Base-by-base conservation (phyloP, 2,888 invertebrate genomes). In the Chymomyza caudatula region DNA sequence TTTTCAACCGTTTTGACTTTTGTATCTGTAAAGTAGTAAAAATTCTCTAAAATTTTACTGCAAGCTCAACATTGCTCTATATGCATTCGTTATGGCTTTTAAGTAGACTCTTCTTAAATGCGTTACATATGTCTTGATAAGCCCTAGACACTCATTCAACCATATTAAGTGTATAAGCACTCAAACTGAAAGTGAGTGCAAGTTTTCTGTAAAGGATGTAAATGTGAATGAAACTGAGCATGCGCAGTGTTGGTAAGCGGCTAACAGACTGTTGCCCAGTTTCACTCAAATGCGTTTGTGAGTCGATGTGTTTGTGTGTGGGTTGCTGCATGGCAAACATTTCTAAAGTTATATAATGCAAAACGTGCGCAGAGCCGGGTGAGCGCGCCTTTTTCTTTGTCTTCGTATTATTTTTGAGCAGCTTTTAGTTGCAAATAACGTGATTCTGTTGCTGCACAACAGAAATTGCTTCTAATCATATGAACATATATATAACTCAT, bases 161-260 rank as follows among this genome's bases (percentile, higher is more conserved):
- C 3, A 37, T 2, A 11, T 37, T 1, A 2, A 37, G 29, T 4
- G 29, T 37, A 37, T 37, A 13, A 37, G 11, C 2, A 37, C 29
- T 37, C 29, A 37, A 37, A 47, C 67, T n/a, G 19, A 19, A 51
- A 49, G n/a, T 60, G 68, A 59, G 64, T 43, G 62, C 42, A 49
- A 74, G 67, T 63, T 43, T 29, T 51, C n/a, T 53, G 22, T 47
- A 62, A 54, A 47, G 29, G 29, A 37, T 37, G 11, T 20, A 5
- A 20, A 42, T 47, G 8, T 63, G 73, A 74, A 76, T 69, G 65
- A 60, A 44, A 25, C 65, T 60, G 65, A 61, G 44, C 76, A 68
- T 85, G 86, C 78, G 78, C 81, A 63, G 6, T 49, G 47, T 37
- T 37, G 29, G 29, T 37, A 37, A 37, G 29, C 29, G 29, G 29